Base-by-base conservation (phyloP, 2,888 invertebrate species). In the Dimorphilus gyrociliatus region DNA sequence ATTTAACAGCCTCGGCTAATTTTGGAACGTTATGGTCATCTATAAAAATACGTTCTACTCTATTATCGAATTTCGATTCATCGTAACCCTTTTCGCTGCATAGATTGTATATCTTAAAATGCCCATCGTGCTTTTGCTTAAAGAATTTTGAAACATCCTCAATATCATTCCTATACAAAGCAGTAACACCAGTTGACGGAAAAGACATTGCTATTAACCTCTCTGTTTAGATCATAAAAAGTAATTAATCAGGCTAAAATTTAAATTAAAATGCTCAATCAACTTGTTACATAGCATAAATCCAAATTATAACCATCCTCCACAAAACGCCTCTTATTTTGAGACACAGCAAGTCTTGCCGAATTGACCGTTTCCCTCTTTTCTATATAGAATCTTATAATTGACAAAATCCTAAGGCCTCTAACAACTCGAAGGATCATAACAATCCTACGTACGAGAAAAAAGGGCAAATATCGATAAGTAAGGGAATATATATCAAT, bases 1-100 rank as follows among this genome's bases (percentile, higher is more conserved):
- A 68, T 19, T 48, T 44, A 21, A 66, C 31, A 59, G 66, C 61
- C 23, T 66, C 63, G 27, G 45, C 47, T 10, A 68, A 39, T 23
- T 51, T 55, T 14, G 67, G 67, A 3, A 66, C 66, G 48, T 68
- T 68, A 46, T 68, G 68, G 39, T 68, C 68, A 48, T 67, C 66
- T 29, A 68, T 65, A 27, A 48, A 49, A 24, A 60, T 50, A 34
- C 66, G 45, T 38, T 62, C 60, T 4, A 67, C 66, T 33, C 53
- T 42, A 25, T 60, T 54, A 35, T 64, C 53, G 37, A 55, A 56
- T 34, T 56, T 46, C 4, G 46, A 45, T 19, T 56, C 56, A 45
- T 67, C 63, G 40, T 68, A 68, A 16, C 53, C 52, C 29, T 60
- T 50, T 42, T 68, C 68, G 47, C 66, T 65, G 41, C 68, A 68